Evolutionary conservation across 2,113 vertebrate genomes (phyloP).

Genomic region (Toxotes jaculatrix): DNA sequence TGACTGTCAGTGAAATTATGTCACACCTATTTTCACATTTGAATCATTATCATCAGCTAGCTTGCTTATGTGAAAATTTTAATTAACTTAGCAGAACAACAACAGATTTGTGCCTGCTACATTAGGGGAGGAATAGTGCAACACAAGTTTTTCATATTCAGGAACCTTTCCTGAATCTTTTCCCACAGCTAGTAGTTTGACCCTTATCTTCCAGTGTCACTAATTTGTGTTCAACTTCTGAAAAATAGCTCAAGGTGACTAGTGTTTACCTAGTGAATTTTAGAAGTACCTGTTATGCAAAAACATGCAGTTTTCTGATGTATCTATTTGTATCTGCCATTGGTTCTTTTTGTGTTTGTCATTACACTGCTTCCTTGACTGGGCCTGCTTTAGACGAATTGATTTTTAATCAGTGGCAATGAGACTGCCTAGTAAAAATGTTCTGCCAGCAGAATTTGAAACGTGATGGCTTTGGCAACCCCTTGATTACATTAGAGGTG

Average conservation of each 20-base stretch:
- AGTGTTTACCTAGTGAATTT: background rate
- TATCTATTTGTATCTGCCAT: background rate
- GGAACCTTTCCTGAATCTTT: constrained; percentile 11
- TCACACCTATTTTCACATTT: constrained; percentile 41
- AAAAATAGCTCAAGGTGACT: constrained; percentile 7
- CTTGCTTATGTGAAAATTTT: background rate
- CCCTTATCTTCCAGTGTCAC: background rate
- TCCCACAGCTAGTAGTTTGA: background rate
- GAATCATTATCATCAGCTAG: constrained; percentile 15
- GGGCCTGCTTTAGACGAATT: background rate
- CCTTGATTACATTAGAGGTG: constrained; percentile 12
- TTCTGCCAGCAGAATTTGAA: constrained; percentile 25
- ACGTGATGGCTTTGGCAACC: background rate
- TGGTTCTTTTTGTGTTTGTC: background rate
- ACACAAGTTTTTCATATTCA: background rate
- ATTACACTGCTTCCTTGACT: constrained; percentile 10
- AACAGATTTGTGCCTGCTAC: constrained; percentile 1
- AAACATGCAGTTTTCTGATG: background rate
- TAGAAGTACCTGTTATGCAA: background rate
- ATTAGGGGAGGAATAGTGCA: background rate
- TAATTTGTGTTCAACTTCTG: background rate
- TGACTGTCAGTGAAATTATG: constrained; percentile 33
- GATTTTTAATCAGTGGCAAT: constrained; percentile 4
- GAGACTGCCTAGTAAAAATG: constrained; percentile 1
- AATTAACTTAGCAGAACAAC: background rate